These are phyloP conservation scores for Myopa testacea DNA, from an alignment of 2,888 invertebrate species.

Conservation along the genomic window DNA sequence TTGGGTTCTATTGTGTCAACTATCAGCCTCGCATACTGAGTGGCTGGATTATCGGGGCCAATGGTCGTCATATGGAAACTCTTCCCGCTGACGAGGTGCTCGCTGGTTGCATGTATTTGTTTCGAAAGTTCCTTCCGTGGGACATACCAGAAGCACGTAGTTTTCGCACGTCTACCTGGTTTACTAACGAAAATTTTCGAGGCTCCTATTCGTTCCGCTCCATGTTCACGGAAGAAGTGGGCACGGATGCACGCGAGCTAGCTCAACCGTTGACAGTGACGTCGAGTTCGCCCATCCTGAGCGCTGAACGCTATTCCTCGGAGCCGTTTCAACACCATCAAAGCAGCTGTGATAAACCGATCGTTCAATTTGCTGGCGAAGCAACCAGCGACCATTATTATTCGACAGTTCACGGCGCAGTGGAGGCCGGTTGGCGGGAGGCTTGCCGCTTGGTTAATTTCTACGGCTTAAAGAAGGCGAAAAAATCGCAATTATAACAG, in stretches of 20 bases:
- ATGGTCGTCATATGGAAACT: constrained; percentile 74
- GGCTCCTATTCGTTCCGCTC: constrained; percentile 78
- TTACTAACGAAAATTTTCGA: constrained; percentile 72
- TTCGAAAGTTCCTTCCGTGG: constrained; percentile 64
- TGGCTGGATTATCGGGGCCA: constrained; percentile 78
- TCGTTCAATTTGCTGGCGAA: constrained; percentile 78
- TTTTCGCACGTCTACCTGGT: constrained; percentile 74
- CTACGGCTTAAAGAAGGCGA: constrained; percentile 52
- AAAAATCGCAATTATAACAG: constrained; percentile 61
- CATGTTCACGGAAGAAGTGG: constrained; percentile 71
- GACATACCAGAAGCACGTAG: constrained; percentile 60
- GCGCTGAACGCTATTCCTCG: constrained; percentile 23
- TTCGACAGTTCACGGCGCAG: constrained; percentile 79
- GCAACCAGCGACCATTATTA: constrained; percentile 77
- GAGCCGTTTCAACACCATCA: constrained; percentile 48
- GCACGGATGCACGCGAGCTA: constrained; percentile 71
- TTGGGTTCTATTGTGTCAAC: constrained; percentile 76
- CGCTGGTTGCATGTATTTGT: constrained; percentile 62
- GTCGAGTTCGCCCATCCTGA: constrained; percentile 64
- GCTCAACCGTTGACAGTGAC: constrained; percentile 65
- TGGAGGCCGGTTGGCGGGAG: constrained; percentile 80
- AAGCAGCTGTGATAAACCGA: constrained; percentile 68
- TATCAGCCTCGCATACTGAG: constrained; percentile 75
- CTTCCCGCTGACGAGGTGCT: constrained; percentile 70
- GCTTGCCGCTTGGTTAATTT: constrained; percentile 72